Base-by-base conservation (phyloP, 2,888 invertebrate species). In the Torymus tubicola region DNA sequence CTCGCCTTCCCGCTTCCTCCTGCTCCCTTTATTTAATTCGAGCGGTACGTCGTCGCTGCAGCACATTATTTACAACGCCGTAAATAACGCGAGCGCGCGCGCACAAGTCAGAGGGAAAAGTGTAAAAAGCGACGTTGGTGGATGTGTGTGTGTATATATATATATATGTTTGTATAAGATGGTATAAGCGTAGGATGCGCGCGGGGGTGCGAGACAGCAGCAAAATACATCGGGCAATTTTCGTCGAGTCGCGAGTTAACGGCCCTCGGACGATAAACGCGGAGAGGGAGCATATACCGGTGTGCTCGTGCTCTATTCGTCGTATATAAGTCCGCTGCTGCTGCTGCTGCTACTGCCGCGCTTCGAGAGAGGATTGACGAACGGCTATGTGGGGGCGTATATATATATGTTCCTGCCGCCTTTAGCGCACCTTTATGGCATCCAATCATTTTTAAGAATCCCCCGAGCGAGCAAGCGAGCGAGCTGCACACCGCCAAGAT, bases 371-470 rank as follows among this genome's bases (percentile, higher is more conserved):
- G 68, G 60, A 69, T 74, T 70, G 70, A 69, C 72, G 74, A 67
- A 74, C 55, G 64, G 11, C 58, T 18, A 2, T 14, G 12, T 10
- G n/a, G 21, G 1, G 18, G 2, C 42, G 11, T 8, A 3, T 53
- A 12, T 14, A 5, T 53, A 14, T 12, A 12, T 24, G 53, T 16
- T 10, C 53, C 18, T 24, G 24, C 24, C 63, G 57, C 74, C 76
- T 77, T 81, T 75, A 65, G 72, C 70, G 74, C 69, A 80, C 84
- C 81, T 84, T 86, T 85, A 85, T 80, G 83, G 76, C 79, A 80
- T 83, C 83, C 86, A 85, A 87, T 87, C 86, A 86, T 86, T 87
- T 87, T 87, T 86, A 82, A 85, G 84, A 84, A 85, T 85, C 83
- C 83, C 82, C 81, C 72, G 64, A 70, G 73, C 82, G 79, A 83